Base-by-base conservation (phyloP, 2,113 vertebrate species). In the Dipodomys ordii region DNA sequence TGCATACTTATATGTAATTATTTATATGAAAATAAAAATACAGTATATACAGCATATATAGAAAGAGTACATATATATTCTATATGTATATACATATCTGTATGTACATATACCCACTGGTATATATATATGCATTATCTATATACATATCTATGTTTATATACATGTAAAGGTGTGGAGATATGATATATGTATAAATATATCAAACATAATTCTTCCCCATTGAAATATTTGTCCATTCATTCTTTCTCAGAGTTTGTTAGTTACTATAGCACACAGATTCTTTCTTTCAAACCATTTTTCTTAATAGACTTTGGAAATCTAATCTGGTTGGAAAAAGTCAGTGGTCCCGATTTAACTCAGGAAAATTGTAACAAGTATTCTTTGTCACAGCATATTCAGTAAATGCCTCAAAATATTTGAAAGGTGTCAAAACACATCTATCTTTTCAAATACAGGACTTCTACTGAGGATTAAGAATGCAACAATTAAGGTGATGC, bases 371-470 rank as follows among this genome's bases (percentile, higher is more conserved):
- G 6, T 81, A 53, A 86, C 53, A 92, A 94, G 79, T 86, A 92
- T 73, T 10, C 62, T 93, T 86, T 94, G 80, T 71, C 71, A 94
- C 15, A 60, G 86, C 94, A 96, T 97, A 94, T 94, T 96, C 95
- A 92, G 92, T 53, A 96, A 94, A 94, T 18, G 64, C 49, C 77
- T 90, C 89, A 83, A 93, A 94, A 79, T 92, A 44, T 84, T 82
- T 92, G 81, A 97, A 87, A 22, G 16, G 30, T 94, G 95, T 97
- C 95, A 97, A 97, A 97, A 96, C 92, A 93, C 30, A 87, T 96
- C 96, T 96, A 72, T 96, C 96, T 96, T 44, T 74, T 88, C 77
- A 94, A 97, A 68, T 49, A 39, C 4, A 94, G 90, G 94, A 87
- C 9, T 89, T 94, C 49, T 95, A 49, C 77, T 69, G 95, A 88